Evolutionary conservation across 2,888 invertebrate species (phyloP).

Genomic region (Spisula subtruncata): DNA sequence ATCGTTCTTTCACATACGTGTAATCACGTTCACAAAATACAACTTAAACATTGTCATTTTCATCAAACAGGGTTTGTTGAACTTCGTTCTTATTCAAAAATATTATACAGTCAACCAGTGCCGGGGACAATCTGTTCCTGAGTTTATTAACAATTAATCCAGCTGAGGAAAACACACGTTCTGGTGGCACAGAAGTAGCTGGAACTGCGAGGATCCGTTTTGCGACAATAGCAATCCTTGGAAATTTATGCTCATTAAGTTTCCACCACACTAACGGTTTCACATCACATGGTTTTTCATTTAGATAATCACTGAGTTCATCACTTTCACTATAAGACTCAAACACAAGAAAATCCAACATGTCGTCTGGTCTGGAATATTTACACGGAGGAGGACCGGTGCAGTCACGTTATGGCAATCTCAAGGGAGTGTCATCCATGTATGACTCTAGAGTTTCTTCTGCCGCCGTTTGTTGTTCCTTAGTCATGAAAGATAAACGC

Average conservation of each 20-base stretch:
- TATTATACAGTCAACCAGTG: neutral
- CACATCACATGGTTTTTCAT: constrained; percentile 8
- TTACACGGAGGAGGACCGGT: neutral
- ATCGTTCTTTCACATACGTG: too few species aligned
- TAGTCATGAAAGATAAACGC: neutral
- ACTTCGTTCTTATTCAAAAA: constrained; percentile 20
- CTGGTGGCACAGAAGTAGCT: constrained; percentile 49
- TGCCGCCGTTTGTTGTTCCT: neutral
- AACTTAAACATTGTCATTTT: too few species aligned
- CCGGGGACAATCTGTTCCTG: constrained; percentile 2
- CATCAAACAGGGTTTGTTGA: too few species aligned
- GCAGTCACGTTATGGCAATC: neutral
- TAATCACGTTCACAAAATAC: too few species aligned
- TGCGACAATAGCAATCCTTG: constrained; percentile 27
- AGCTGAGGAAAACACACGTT: constrained; percentile 34
- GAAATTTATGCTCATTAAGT: constrained; percentile 30
- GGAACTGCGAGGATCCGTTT: constrained; percentile 38
- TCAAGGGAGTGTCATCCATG: neutral
- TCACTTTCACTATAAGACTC: neutral
- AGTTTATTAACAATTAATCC: constrained; percentile 46
- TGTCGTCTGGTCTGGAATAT: neutral
- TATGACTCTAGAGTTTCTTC: neutral
- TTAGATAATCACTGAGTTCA: constrained; percentile 1
- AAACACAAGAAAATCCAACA: constrained; percentile 6
- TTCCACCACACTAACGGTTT: constrained; percentile 43